These are phyloP conservation scores for Sylvilagus floridanus DNA, from an alignment of 2,797 vertebrate species.

Conservation along the genomic window DNA sequence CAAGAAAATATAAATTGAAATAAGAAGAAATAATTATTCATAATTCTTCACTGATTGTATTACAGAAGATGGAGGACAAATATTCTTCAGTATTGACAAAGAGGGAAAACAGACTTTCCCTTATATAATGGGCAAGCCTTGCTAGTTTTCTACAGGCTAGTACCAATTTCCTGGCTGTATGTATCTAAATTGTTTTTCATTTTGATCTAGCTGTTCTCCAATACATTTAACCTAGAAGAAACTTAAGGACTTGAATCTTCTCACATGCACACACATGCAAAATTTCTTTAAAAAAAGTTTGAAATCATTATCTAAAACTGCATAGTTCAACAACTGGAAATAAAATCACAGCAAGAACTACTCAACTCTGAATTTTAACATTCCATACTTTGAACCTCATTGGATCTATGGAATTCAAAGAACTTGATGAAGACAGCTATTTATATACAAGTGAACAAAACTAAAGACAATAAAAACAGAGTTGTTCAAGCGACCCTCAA, in stretches of 20 bases:
- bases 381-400: background rate
- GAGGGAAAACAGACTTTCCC: background rate
- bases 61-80: background rate
- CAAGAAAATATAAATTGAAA: constrained; percentile 28
- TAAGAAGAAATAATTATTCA: background rate
- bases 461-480: constrained; percentile 61
- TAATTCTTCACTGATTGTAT: background rate
- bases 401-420: constrained; percentile 15
- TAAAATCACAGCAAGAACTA: constrained; percentile 12
- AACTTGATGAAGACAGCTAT: background rate
- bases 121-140: background rate
- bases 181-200: constrained; percentile 12
- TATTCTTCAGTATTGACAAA: background rate
- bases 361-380: background rate
- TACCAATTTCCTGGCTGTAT: background rate
- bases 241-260: background rate
- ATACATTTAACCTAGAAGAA: background rate
- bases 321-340: background rate
- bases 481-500: constrained; percentile 20
- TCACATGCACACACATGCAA: background rate
- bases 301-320: background rate
- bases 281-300: background rate
- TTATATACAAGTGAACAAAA: constrained; percentile 40
- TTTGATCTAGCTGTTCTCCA: constrained; percentile 19
- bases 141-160: background rate